Evolutionary conservation across 2,113 vertebrate genomes (phyloP).

Genomic region (Maccullochella peelii): DNA sequence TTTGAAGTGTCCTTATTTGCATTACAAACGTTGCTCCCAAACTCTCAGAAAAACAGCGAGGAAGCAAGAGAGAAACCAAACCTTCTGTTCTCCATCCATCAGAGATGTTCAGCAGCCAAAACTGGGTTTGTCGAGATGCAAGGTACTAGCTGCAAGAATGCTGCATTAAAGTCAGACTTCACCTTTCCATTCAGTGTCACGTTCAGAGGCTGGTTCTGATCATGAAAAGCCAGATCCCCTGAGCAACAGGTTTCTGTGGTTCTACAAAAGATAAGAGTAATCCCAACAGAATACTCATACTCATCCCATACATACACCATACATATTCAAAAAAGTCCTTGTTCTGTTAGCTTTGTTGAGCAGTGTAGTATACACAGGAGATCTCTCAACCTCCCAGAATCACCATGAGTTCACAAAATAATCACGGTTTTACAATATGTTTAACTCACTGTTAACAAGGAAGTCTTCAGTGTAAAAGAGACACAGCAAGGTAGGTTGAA

Average conservation of each 20-base stretch:
- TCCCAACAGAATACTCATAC: slow-evolving; percentile 83
- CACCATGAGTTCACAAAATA: slow-evolving; percentile 60
- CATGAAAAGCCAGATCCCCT: slow-evolving; percentile 78
- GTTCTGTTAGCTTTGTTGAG: slow-evolving; percentile 66
- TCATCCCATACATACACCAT: slow-evolving; percentile 58
- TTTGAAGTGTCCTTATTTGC: slow-evolving; percentile 92
- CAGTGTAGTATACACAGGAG: slow-evolving; percentile 37
- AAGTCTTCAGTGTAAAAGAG: slow-evolving; percentile 41
- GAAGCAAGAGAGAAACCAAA: slow-evolving; percentile 55
- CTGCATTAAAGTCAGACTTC: slow-evolving; percentile 33
- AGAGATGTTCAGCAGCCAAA: slow-evolving; percentile 35
- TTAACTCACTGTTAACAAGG: slow-evolving; percentile 51
- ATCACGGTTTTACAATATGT: slow-evolving; percentile 59
- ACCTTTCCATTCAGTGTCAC: slow-evolving; percentile 46
- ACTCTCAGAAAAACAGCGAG: slow-evolving; percentile 82
- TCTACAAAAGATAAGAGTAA: slow-evolving; percentile 81
- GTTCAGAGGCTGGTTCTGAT: slow-evolving; percentile 73
- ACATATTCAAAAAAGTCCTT: slow-evolving; percentile 86
- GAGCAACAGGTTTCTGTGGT: slow-evolving; percentile 74
- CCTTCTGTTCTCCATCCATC: slow-evolving; percentile 45
- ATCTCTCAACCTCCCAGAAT: slow-evolving; percentile 46
- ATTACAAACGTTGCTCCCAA: slow-evolving; percentile 87
- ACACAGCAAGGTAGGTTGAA: slow-evolving; percentile 35
- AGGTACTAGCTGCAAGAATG: slow-evolving; percentile 39
- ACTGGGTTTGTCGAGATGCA: slow-evolving; percentile 12